Conservation (phyloP, 2,797 vertebrate genomes). For the Arrhamphus sclerolepis region DNA sequence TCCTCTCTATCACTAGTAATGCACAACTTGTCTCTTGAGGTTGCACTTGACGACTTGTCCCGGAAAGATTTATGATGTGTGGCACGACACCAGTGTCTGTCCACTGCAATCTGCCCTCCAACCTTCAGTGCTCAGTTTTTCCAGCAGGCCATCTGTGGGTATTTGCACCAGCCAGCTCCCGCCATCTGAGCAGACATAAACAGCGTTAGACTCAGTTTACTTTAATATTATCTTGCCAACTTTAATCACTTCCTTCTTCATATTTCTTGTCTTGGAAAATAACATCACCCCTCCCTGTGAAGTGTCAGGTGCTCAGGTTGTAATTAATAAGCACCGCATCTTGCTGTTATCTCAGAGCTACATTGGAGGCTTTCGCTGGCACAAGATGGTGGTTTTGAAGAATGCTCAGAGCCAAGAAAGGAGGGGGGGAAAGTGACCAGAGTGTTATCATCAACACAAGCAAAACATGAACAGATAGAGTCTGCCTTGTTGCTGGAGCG, state of each 20-base stretch:
- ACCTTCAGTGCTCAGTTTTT: constrained; percentile 28
- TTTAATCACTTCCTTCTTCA: constrained; percentile 35
- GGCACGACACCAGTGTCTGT: constrained; percentile 45
- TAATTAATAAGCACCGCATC: constrained; percentile 54
- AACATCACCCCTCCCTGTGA: constrained; percentile 22
- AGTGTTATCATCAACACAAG: constrained; percentile 51
- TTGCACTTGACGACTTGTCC: constrained; percentile 46
- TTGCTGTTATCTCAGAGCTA: constrained; percentile 42
- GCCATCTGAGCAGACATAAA: constrained; percentile 37
- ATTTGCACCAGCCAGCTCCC: constrained; percentile 40
- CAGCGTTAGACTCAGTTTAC: constrained; percentile 29
- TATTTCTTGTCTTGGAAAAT: constrained; percentile 21
- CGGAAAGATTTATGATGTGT: constrained; percentile 60
- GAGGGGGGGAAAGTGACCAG: constrained; percentile 17
- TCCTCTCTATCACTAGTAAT: constrained; percentile 25
- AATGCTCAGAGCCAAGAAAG: constrained; percentile 16
- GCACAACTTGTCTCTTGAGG: constrained; percentile 48
- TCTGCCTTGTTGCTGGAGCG: constrained; percentile 66
- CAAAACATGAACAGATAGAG: constrained; percentile 51
- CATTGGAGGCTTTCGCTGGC: constrained; percentile 41
- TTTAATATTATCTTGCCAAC: constrained; percentile 27
- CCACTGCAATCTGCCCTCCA: constrained; percentile 36
- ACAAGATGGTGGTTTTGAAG: constrained; percentile 17
- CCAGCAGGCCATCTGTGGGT: constrained; percentile 62
- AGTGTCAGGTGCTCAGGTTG: constrained; percentile 30